Percentiles rank a stretch among this genome's conserved stretches.
Conservation (phyloP, 2,888 invertebrate species). For the Erpobdella octoculata region DNA sequence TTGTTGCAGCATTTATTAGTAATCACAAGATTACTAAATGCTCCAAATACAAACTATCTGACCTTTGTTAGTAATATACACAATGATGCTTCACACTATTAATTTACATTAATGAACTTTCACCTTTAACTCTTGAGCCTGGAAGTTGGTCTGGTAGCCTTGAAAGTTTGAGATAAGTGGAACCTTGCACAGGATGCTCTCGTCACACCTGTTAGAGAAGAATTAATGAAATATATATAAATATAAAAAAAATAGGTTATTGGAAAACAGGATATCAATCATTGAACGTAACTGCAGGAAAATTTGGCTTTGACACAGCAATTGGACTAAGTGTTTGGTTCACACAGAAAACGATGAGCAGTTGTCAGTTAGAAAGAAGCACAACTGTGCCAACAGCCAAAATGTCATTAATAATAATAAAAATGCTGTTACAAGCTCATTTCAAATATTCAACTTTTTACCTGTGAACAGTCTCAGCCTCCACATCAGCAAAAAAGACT, state of each 20-base stretch:
- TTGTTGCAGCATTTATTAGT: too few relatives aligned
- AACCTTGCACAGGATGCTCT: slow-evolving; percentile 91
- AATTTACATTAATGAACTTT: too few relatives aligned
- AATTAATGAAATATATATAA: not conserved
- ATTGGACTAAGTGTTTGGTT: not conserved
- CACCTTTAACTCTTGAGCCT: too few relatives aligned
- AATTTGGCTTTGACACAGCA: not conserved
- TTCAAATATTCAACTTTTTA: too few relatives aligned
- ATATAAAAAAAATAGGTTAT: too few relatives aligned
- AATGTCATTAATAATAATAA: not conserved
- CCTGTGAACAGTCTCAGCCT: slow-evolving; percentile 92
- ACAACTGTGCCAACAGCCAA: too few relatives aligned
- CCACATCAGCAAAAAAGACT: slow-evolving; percentile 95
- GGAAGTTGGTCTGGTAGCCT: slow-evolving; percentile 92
- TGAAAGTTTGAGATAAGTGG: slow-evolving; percentile 92
- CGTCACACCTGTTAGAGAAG: slow-evolving; percentile 64
- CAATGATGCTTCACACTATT: too few relatives aligned
- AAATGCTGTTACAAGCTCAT: too few relatives aligned
- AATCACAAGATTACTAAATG: too few relatives aligned
- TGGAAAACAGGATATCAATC: not conserved
- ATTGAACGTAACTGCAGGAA: not conserved
- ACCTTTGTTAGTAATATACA: too few relatives aligned
- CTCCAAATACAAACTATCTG: too few relatives aligned
- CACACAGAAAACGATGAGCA: not conserved
- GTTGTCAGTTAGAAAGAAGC: too few relatives aligned